Evolutionary conservation across 2,113 vertebrate genomes (phyloP), one percentile per base, ranked within the genome.

Genomic region (Megaleporinus macrocephalus): DNA sequence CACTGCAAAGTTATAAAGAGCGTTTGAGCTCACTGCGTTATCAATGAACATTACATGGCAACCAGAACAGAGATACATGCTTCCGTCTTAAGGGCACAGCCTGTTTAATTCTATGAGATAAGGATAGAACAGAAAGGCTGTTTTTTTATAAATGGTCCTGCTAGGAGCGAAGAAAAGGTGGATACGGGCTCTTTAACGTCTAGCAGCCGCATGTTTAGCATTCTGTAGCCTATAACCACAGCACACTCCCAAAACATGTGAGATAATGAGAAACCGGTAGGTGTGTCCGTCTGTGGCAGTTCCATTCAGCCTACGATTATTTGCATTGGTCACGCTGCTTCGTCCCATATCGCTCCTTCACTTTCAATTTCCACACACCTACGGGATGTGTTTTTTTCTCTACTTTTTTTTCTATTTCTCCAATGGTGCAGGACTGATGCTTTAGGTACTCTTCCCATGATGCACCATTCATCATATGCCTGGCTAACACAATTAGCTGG

Each of bases 401-500:
- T n/a, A n/a, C n/a, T 82, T 27, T 62, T 75, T 27, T 9, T 44
- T 29, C 9, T 14, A 29, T 61, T 83, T 80, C 27, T 29, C 24
- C 36, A 82, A 65, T 74, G 49, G 82, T 75, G 49, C 80, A 63
- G 24, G 29, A 36, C 24, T 69, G 69, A 47, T 20, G 73, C 57
- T 83, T 66, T 66, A 76, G 84, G 72, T 83, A 44, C 59, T 41
- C 71, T 68, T 80, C 81, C 84, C 73, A 83, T 82, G 74, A 86
- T 86, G 65, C 77, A 77, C 72, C 57, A 83, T 86, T 83, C 72
- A 83, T 80, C 85, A 86, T 57, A 59, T 57, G 51, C 57, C 70
- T 47, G 75, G 68, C 78, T 73, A 55, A 80, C 81, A 83, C 61
- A 86, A 86, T 86, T 86, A 83, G 73, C 29, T 24, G 44, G 57